Evolutionary conservation across 2,113 vertebrate genomes (phyloP), one percentile per base, ranked within the genome.

Genomic region (Aptenodytes patagonicus): DNA sequence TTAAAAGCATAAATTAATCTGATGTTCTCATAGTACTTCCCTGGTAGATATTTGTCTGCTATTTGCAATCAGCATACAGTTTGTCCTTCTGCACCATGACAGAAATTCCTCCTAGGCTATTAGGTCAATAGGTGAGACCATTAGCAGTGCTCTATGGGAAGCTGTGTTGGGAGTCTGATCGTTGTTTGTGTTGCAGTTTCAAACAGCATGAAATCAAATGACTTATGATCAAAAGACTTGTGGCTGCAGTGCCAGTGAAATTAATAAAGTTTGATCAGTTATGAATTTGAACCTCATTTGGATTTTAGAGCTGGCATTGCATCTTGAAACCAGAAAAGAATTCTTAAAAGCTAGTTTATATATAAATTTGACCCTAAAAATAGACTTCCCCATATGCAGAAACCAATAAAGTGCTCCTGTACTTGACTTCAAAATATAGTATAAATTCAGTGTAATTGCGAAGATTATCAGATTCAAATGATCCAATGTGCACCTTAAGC

Each of bases 81-180:
- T 92, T 54, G 38, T 76, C 40, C 13, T 85, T 46, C 70, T 72
- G 36, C 54, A 65, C 11, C 2, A 1, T 20, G 70, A 90, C 51
- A 85, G 79, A 95, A 89, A 80, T 83, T 69, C n/a, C 46, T 93
- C 46, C 66, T 49, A 24, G 25, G 17, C 24, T 60, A 22, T 91
- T 46, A 42, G 61, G 58, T 88, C 82, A 76, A 31, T 32, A 69
- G 54, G 29, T 8, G 15, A 95, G 47, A 66, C 17, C 46, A n/a
- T n/a, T 70, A 19, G 54, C 44, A 85, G 26, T 19, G 24, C 28
- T 84, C 4, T 42, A 1, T 26, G 31, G 70, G 14, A 87, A 90
- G 52, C 38, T 54, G 6, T 1, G 0, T 7, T 65, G 47, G 46
- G 40, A 86, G 13, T 69, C 58, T 80, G 57, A 58, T 38, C 0